Conservation (phyloP, 2,797 vertebrate species). For the Melanotaenia parkinsoni region DNA sequence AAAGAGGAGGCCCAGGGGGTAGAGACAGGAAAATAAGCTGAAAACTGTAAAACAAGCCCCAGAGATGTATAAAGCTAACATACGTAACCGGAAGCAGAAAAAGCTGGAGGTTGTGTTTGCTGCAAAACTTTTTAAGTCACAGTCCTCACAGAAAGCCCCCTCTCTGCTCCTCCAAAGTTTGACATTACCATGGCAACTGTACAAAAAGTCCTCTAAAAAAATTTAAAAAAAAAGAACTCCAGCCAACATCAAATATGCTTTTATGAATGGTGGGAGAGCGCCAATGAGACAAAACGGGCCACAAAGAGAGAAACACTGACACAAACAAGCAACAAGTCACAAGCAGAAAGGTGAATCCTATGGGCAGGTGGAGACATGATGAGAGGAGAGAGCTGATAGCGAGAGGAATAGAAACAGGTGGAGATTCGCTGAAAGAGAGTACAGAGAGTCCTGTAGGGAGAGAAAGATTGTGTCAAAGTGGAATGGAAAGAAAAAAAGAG, state of each 20-base stretch:
- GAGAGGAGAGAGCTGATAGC: conserved; percentile 68
- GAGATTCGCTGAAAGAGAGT: conserved; percentile 69
- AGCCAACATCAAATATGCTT: conserved; percentile 71
- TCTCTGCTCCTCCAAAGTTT: conserved; percentile 61
- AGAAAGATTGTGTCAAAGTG: conserved; percentile 73
- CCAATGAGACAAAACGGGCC: conserved; percentile 55
- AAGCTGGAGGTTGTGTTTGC: conserved; percentile 42
- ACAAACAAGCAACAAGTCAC: too few relatives aligned
- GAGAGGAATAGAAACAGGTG: conserved; percentile 74
- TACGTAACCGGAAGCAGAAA: conserved; percentile 32
- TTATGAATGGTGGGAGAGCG: conserved; percentile 73
- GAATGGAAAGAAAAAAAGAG: conserved; percentile 74
- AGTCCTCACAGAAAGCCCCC: conserved; percentile 33
- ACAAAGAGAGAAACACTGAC: conserved; percentile 47
- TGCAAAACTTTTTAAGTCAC: conserved; percentile 29
- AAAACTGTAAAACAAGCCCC: conserved; percentile 43
- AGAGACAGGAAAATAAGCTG: conserved; percentile 38
- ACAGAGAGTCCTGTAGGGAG: conserved; percentile 69
- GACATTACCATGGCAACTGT: conserved; percentile 77
- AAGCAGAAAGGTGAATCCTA: conserved; percentile 74
- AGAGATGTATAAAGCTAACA: not conserved
- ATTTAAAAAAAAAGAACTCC: conserved; percentile 35
- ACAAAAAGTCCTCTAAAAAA: conserved; percentile 67
- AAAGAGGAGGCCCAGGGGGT: conserved; percentile 59
- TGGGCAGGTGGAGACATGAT: conserved; percentile 73